These are phyloP conservation scores for Nomada fabriciana DNA, from an alignment of 2,888 invertebrate genomes.

Conservation along the genomic window DNA sequence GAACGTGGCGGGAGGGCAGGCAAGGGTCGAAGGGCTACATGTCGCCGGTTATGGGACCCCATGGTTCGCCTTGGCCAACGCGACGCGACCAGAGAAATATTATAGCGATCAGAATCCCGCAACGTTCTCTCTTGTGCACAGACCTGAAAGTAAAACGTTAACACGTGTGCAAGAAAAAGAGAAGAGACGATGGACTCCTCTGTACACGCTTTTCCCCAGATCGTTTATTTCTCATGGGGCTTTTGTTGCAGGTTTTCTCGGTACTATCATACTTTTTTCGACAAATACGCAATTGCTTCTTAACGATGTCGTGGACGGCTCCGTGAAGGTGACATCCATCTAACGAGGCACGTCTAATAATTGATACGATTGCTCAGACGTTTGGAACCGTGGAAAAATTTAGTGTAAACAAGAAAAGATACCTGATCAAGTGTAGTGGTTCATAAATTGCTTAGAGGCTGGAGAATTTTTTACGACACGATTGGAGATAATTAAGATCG, in stretches of 20 bases:
- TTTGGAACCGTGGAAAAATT: constrained; percentile 16
- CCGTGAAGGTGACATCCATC: constrained; percentile 31
- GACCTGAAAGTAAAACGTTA: background rate
- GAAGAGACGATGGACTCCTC: background rate
- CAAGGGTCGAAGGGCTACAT: constrained; percentile 27
- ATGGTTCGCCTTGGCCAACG: constrained; percentile 51
- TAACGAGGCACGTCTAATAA: constrained; percentile 37
- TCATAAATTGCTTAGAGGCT: background rate
- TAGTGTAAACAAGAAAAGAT: background rate
- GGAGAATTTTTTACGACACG: too few relatives aligned
- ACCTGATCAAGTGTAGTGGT: background rate
- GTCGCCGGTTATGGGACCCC: constrained; percentile 40
- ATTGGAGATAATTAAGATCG: too few relatives aligned
- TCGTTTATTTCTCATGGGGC: background rate
- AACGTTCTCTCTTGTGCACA: background rate
- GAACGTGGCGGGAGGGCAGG: constrained; percentile 45
- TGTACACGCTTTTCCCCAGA: background rate
- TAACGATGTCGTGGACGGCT: constrained; percentile 19
- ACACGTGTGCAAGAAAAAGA: constrained; percentile 9
- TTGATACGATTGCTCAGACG: constrained; percentile 35
- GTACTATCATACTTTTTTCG: constrained; percentile 20
- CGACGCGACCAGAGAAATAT: constrained; percentile 26
- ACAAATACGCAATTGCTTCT: constrained; percentile 22
- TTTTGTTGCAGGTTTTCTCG: background rate
- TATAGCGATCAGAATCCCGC: background rate